These are phyloP conservation scores for Saccopteryx bilineata DNA, from an alignment of 2,113 vertebrate genomes.

Conservation along the genomic window DNA sequence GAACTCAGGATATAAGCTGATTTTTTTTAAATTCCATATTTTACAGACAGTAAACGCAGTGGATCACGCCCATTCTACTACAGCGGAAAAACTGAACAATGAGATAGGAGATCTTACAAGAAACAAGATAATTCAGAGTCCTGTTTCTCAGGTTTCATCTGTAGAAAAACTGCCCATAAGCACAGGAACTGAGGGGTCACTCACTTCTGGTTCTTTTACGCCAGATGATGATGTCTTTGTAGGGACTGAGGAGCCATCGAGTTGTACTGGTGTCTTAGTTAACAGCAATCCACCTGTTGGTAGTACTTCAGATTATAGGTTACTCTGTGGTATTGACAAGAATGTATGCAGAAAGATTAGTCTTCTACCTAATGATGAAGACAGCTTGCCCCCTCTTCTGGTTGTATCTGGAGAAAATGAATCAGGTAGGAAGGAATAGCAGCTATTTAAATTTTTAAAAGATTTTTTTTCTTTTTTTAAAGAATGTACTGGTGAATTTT, in stretches of 20 bases:
- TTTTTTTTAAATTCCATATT: slow-evolving; percentile 40
- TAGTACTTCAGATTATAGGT: slow-evolving; percentile 89
- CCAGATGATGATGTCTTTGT: slow-evolving; percentile 69
- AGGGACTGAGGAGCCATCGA: slow-evolving; percentile 60
- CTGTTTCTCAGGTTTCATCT: slow-evolving; percentile 65
- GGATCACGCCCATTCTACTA: slow-evolving; percentile 53
- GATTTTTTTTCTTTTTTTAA: background rate
- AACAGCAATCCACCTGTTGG: background rate
- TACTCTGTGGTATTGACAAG: slow-evolving; percentile 90
- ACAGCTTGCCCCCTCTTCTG: slow-evolving; percentile 92
- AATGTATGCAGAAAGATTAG: slow-evolving; percentile 87
- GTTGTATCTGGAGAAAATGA: slow-evolving; percentile 88
- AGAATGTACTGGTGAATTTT: slow-evolving; percentile 41
- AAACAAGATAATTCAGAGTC: slow-evolving; percentile 64
- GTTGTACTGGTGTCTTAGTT: background rate
- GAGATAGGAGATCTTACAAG: slow-evolving; percentile 34
- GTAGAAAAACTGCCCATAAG: slow-evolving; percentile 43
- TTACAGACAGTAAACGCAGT: slow-evolving; percentile 79
- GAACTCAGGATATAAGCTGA: slow-evolving; percentile 51
- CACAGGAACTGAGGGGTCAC: slow-evolving; percentile 60
- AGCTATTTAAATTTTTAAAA: slow-evolving; percentile 41
- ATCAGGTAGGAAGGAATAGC: slow-evolving; percentile 88
- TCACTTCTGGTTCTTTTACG: background rate
- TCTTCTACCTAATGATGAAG: slow-evolving; percentile 92
- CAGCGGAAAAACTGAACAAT: slow-evolving; percentile 71